A percentile compares a stretch with the other conserved stretches of the same genome.
Conservation (phyloP, 2,888 invertebrate genomes). For the Gisinianus flammeolus region DNA sequence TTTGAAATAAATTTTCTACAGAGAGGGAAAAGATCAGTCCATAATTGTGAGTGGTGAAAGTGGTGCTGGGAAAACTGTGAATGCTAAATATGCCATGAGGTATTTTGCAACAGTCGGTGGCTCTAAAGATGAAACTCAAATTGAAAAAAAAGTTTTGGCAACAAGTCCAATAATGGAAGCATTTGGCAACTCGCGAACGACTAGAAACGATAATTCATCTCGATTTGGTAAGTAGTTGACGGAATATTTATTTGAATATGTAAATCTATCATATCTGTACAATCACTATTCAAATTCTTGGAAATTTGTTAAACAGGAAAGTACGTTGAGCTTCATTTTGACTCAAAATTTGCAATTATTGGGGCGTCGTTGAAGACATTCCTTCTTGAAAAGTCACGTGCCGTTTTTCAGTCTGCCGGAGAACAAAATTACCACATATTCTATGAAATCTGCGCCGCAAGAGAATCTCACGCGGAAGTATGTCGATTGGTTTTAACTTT, state of each 20-base stretch:
- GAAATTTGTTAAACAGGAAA: conserved; percentile 55
- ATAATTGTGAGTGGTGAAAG: conserved; percentile 92
- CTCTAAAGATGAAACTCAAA: conserved; percentile 84
- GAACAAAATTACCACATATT: conserved; percentile 99
- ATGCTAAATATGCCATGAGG: conserved; percentile 98
- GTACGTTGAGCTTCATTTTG: conserved; percentile 92
- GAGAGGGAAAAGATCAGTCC: conserved; percentile 68
- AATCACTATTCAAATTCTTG: neutral
- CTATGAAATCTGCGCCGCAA: conserved; percentile 92
- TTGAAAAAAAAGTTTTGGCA: conserved; percentile 93
- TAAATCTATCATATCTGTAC: conserved; percentile 1
- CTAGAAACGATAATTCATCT: conserved; percentile 96
- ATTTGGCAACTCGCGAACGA: conserved; percentile 98
- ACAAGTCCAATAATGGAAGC: conserved; percentile 99
- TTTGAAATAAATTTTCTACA: conserved; percentile 50
- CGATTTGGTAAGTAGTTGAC: conserved; percentile 77
- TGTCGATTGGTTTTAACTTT: too few species aligned
- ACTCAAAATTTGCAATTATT: conserved; percentile 80
- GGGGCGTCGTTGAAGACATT: conserved; percentile 98
- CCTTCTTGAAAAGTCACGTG: conserved; percentile 93
- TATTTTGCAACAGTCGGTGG: conserved; percentile 97
- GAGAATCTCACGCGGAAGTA: conserved; percentile 64
- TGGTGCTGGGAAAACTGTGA: conserved; percentile 99
- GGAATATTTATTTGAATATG: neutral
- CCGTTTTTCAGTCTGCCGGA: conserved; percentile 90